Conservation (phyloP, 2,888 invertebrate genomes). For the Drosophila niveifrons region DNA sequence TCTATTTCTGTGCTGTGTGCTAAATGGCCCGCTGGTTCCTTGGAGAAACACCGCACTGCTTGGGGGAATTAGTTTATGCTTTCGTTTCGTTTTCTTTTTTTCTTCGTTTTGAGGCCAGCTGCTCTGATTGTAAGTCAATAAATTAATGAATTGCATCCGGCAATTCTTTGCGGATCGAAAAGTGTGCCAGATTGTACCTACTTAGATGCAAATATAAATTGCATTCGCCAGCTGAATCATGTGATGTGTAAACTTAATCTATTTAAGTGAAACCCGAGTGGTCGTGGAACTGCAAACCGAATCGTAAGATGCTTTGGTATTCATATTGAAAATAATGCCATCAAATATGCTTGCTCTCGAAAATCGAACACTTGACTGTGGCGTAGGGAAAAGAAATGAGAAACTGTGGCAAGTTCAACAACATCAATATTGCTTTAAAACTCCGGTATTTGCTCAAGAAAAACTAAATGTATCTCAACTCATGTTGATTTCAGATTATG, state of each 20-base stretch:
- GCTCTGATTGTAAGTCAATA: slow-evolving; percentile 72
- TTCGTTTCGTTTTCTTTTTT: neutral
- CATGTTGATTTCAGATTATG: too few relatives aligned
- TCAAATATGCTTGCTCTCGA: neutral
- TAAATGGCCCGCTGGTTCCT: slow-evolving; percentile 19
- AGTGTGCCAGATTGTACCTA: slow-evolving; percentile 9
- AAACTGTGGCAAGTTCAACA: neutral
- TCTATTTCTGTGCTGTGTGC: neutral
- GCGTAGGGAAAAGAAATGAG: neutral
- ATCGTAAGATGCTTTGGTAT: neutral
- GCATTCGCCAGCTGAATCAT: slow-evolving; percentile 4
- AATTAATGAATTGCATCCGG: slow-evolving; percentile 66
- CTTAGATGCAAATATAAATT: slow-evolving; percentile 27
- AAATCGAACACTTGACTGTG: neutral
- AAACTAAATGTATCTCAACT: neutral
- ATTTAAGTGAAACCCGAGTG: slow-evolving; percentile 7
- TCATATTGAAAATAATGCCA: slow-evolving; percentile 2
- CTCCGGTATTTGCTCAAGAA: neutral
- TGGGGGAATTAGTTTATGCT: slow-evolving; percentile 43
- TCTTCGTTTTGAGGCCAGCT: slow-evolving; percentile 17
- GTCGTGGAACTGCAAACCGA: neutral
- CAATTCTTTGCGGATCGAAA: neutral
- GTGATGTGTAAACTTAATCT: slow-evolving; percentile 10
- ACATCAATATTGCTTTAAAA: neutral
- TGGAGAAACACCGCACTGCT: slow-evolving; percentile 21